phyloP scores from a whole-genome alignment of 35 echinoderm and acorn worm species.

The Eucidaris tribuloides region DNA sequence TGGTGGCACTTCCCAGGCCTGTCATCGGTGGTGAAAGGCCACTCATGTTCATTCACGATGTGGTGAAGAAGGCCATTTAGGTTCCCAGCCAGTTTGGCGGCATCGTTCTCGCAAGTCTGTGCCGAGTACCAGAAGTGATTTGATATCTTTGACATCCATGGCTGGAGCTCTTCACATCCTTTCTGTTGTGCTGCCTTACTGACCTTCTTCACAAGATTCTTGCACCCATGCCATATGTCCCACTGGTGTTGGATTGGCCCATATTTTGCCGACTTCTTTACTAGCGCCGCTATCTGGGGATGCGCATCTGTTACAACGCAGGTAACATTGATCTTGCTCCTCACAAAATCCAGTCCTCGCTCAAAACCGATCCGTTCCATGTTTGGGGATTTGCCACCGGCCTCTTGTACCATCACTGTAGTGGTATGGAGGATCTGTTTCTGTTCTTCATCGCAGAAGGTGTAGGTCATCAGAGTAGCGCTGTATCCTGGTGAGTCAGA shows the following conservation, averaged over 20 bases:
- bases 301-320: conserved; percentile 36
- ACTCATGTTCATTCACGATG: conserved; percentile 47
- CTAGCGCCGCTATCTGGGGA: conserved; percentile 1
- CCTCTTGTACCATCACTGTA: conserved; percentile 8
- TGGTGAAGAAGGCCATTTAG: conserved; percentile 44
- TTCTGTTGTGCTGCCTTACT: conserved; percentile 27
- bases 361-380: conserved; percentile 44
- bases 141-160: conserved; percentile 26
- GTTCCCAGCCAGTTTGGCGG: neutral
- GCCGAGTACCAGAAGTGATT: conserved; percentile 49
- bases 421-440: too few species aligned
- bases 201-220: conserved; percentile 47
- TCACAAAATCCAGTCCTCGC: conserved; percentile 41
- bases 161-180: conserved; percentile 28
- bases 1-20: conserved; percentile 25
- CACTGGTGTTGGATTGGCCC: conserved; percentile 21
- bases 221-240: conserved; percentile 50
- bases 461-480: too few species aligned
- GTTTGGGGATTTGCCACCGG: conserved; percentile 31
- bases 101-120: neutral
- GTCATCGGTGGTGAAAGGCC: conserved; percentile 31
- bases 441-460: too few species aligned
- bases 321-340: neutral
- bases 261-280: conserved; percentile 30
- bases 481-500: too few species aligned